Percentiles rank a stretch among this genome's conserved stretches.
phyloP scores from a whole-genome alignment of 2,797 vertebrate genomes.

The Syngnathus acus region DNA sequence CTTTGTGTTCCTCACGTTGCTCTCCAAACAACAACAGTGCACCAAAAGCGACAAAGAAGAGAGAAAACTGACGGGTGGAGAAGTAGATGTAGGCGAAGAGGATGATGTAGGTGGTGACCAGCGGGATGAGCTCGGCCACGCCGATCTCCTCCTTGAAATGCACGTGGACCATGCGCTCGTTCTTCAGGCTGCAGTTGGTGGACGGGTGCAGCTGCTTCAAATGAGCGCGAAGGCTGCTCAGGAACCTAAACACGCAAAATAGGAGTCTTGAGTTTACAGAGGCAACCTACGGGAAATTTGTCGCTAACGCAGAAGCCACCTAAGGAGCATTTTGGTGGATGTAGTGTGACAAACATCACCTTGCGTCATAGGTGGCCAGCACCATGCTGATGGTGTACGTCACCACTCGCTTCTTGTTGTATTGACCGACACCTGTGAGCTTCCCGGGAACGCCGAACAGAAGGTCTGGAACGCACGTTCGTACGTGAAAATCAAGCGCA shows the following conservation, averaged over 20 bases:
- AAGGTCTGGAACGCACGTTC: conserved; percentile 69
- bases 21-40: neutral
- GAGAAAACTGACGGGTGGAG: conserved; percentile 81
- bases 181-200: conserved; percentile 84
- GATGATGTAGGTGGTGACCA: conserved; percentile 97
- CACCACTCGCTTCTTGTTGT: conserved; percentile 80
- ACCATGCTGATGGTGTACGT: conserved; percentile 87
- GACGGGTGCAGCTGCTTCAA: conserved; percentile 88
- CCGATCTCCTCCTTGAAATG: conserved; percentile 99
- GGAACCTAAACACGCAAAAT: conserved; percentile 69
- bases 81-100: conserved; percentile 99
- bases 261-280: too few relatives aligned
- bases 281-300: neutral
- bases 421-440: conserved; percentile 85
- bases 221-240: conserved; percentile 80
- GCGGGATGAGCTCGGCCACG: conserved; percentile 88
- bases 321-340: too few relatives aligned
- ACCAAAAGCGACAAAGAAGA: conserved; percentile 7
- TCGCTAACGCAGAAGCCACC: neutral
- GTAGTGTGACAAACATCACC: conserved; percentile 54
- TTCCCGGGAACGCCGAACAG: conserved; percentile 88
- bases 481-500: neutral
- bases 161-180: conserved; percentile 86
- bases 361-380: conserved; percentile 82
- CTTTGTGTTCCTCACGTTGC: neutral